Conservation (phyloP, 2,113 vertebrate genomes). For the Hassar affinis region DNA sequence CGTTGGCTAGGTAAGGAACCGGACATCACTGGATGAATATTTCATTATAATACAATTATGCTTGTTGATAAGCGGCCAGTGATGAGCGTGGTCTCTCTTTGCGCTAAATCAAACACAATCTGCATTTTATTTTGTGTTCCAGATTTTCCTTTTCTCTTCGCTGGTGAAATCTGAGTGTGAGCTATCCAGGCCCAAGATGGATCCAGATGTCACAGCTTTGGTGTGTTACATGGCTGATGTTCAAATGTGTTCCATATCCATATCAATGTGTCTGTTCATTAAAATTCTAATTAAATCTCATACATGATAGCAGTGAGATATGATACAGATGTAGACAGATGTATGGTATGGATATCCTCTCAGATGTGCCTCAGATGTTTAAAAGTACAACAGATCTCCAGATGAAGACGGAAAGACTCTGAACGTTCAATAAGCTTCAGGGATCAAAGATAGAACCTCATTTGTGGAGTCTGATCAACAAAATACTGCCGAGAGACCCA, state of each 20-base stretch:
- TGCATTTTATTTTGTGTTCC: background rate
- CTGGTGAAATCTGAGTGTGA: background rate
- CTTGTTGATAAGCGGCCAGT: background rate
- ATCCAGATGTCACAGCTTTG: background rate
- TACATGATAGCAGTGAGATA: too few species aligned
- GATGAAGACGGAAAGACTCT: too few species aligned
- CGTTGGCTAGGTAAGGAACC: background rate
- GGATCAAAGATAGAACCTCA: too few species aligned
- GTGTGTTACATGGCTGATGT: background rate
- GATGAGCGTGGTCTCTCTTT: background rate
- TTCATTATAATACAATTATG: background rate
- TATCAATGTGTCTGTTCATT: too few species aligned
- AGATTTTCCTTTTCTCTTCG: background rate
- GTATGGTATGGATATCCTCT: too few species aligned
- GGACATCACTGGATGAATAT: background rate
- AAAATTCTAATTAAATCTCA: too few species aligned
- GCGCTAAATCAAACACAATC: background rate
- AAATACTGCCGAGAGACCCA: too few species aligned
- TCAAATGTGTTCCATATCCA: background rate
- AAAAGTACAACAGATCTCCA: too few species aligned
- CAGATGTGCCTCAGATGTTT: background rate
- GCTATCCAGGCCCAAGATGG: background rate
- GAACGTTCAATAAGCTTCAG: too few species aligned
- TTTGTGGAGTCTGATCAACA: too few species aligned
- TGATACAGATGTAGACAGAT: too few species aligned